A percentile compares a stretch with the other conserved stretches of the same genome.
Conservation (phyloP, 2,797 vertebrate genomes). For the Syngnathus rostellatus region DNA sequence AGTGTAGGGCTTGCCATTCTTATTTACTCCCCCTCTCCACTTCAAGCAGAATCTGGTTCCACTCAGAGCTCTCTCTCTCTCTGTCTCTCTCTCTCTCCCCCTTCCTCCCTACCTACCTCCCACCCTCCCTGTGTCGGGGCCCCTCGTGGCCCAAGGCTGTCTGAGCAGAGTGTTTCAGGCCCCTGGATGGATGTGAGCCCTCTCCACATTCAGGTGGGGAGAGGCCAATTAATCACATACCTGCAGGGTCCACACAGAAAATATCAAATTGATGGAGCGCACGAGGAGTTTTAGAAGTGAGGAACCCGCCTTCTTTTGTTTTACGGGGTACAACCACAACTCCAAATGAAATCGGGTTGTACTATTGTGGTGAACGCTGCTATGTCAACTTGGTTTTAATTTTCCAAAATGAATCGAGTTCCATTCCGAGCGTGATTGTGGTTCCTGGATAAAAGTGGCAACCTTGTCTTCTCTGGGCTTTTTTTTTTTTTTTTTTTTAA, state of each 20-base stretch:
- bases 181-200: slow-evolving; percentile 19
- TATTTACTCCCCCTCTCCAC: slow-evolving; percentile 44
- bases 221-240: slow-evolving; percentile 22
- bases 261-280: background rate
- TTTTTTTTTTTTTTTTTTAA: background rate
- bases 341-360: background rate
- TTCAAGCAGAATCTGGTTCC: slow-evolving; percentile 62
- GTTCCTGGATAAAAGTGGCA: background rate
- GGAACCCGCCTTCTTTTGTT: background rate
- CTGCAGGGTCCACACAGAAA: background rate
- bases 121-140: slow-evolving; percentile 28
- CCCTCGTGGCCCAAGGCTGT: slow-evolving; percentile 46
- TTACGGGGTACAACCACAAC: background rate
- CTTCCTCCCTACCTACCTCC: too few relatives aligned
- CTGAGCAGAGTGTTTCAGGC: slow-evolving; percentile 19
- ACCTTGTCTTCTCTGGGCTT: slow-evolving; percentile 11
- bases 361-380: background rate
- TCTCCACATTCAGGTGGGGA: slow-evolving; percentile 18
- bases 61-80: slow-evolving; percentile 49
- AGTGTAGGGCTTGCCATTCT: slow-evolving; percentile 51
- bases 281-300: too few relatives aligned
- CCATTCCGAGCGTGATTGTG: background rate
- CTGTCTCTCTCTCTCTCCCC: too few relatives aligned
- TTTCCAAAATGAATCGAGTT: too few relatives aligned
- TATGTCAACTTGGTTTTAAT: too few relatives aligned